These are phyloP conservation scores for Eucera pruinosa DNA, from an alignment of 2,888 invertebrate species.

Conservation along the genomic window DNA sequence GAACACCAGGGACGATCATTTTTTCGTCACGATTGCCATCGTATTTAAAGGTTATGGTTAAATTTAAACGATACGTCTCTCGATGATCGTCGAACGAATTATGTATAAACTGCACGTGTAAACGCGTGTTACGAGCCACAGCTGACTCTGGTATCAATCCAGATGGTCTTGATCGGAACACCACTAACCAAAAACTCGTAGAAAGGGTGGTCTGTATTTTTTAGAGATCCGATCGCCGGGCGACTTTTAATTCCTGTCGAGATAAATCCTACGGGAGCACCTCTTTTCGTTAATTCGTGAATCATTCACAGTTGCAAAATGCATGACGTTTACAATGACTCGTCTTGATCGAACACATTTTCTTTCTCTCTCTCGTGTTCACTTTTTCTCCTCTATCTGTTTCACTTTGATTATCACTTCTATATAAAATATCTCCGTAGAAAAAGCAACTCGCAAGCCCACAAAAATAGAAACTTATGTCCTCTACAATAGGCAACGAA, in stretches of 20 bases:
- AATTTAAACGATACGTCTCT: slow-evolving; percentile 1
- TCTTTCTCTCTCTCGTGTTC: slow-evolving; percentile 21
- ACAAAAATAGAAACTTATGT: slow-evolving; percentile 16
- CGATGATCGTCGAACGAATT: slow-evolving; percentile 12
- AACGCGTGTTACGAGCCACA: slow-evolving; percentile 50
- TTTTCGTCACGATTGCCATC: slow-evolving; percentile 13
- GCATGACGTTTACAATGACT: slow-evolving; percentile 77
- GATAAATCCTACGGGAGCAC: slow-evolving; percentile 60
- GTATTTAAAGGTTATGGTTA: slow-evolving; percentile 11
- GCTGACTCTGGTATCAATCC: slow-evolving; percentile 59
- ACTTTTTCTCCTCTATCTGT: too few relatives aligned
- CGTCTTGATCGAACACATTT: slow-evolving; percentile 58
- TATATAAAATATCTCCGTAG: background rate
- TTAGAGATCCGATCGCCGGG: slow-evolving; percentile 39
- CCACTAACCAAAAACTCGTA: slow-evolving; percentile 66
- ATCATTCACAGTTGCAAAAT: slow-evolving; percentile 76
- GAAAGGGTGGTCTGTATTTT: slow-evolving; percentile 21
- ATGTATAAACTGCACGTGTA: slow-evolving; percentile 29
- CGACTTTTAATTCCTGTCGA: slow-evolving; percentile 47
- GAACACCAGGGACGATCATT: slow-evolving; percentile 21
- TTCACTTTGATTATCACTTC: slow-evolving; percentile 23
- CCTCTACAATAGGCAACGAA: slow-evolving; percentile 8
- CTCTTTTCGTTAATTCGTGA: slow-evolving; percentile 71
- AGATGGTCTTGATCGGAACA: slow-evolving; percentile 57
- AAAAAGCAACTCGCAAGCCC: slow-evolving; percentile 8